Evolutionary conservation across 2,888 invertebrate species (phyloP).

Genomic region (Cephus spinipes): DNA sequence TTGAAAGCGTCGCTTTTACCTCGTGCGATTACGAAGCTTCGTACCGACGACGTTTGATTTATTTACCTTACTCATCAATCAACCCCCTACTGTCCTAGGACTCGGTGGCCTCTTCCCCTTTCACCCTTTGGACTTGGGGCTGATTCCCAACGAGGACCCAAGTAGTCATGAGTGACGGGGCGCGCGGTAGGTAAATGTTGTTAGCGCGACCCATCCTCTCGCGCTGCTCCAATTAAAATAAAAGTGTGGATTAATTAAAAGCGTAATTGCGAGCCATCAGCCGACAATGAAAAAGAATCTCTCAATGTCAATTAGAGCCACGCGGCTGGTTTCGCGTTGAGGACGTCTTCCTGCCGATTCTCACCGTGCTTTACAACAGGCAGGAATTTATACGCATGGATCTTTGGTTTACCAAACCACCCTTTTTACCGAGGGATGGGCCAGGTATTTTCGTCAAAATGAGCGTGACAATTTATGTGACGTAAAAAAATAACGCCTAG

Average conservation of each 20-base stretch:
- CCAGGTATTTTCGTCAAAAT: no score
- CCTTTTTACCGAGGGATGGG: neutral
- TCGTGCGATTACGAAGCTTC: conserved; percentile 33
- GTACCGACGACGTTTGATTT: conserved; percentile 30
- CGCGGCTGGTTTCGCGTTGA: neutral
- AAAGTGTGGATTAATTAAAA: conserved; percentile 20
- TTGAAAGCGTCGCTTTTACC: conserved; percentile 25
- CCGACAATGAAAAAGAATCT: conserved; percentile 18
- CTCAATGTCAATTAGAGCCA: conserved; percentile 20
- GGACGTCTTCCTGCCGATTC: neutral
- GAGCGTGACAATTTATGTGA: no score
- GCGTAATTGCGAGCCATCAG: conserved; percentile 19
- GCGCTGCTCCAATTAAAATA: conserved; percentile 19
- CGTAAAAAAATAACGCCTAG: no score
- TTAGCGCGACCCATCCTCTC: conserved; percentile 16
- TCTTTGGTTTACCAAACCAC: neutral
- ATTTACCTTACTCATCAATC: conserved; percentile 48
- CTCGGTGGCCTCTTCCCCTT: neutral
- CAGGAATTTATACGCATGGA: neutral
- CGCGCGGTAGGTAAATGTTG: conserved; percentile 14
- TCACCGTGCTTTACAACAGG: neutral
- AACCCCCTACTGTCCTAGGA: conserved; percentile 10
- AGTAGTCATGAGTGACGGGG: conserved; percentile 5
- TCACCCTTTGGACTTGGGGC: neutral
- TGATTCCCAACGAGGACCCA: neutral